Conservation (phyloP, 2,113 vertebrate genomes). For the Halcyon senegalensis region DNA sequence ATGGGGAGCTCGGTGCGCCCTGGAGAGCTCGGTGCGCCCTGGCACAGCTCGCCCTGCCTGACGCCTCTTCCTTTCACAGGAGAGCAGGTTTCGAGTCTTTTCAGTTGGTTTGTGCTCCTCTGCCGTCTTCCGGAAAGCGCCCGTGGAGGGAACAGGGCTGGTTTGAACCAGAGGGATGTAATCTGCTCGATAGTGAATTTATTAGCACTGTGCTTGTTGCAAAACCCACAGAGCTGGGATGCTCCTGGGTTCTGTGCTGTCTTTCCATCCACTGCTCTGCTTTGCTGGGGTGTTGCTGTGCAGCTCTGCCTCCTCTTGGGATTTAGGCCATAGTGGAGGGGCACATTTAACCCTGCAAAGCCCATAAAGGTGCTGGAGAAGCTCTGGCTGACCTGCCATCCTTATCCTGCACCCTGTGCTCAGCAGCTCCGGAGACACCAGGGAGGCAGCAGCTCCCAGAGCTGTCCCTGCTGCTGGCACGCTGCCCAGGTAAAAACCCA, state of each 20-base stretch:
- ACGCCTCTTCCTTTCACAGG: neutral
- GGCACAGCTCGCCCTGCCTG: neutral
- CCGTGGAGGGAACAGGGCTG: accelerated
- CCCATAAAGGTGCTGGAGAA: accelerated
- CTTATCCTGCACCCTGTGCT: accelerated
- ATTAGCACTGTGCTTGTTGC: neutral
- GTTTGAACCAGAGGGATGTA: neutral
- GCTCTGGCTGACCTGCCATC: neutral
- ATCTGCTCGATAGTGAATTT: neutral
- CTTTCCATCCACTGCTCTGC: neutral
- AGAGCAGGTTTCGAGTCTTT: neutral
- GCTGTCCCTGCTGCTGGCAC: accelerated
- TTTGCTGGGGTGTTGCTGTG: neutral
- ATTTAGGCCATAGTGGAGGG: neutral
- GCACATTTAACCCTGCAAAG: neutral
- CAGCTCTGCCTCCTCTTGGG: neutral
- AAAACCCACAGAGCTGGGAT: neutral
- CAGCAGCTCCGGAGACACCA: neutral
- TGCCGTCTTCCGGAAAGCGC: neutral
- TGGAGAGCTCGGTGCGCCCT: neutral
- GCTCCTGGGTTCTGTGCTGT: accelerated
- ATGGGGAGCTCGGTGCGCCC: neutral
- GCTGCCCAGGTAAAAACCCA: neutral
- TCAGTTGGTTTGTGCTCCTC: neutral
- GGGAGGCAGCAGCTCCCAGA: neutral